These are phyloP conservation scores for Lobophora halterata DNA, from an alignment of 2,888 invertebrate genomes.

Conservation along the genomic window DNA sequence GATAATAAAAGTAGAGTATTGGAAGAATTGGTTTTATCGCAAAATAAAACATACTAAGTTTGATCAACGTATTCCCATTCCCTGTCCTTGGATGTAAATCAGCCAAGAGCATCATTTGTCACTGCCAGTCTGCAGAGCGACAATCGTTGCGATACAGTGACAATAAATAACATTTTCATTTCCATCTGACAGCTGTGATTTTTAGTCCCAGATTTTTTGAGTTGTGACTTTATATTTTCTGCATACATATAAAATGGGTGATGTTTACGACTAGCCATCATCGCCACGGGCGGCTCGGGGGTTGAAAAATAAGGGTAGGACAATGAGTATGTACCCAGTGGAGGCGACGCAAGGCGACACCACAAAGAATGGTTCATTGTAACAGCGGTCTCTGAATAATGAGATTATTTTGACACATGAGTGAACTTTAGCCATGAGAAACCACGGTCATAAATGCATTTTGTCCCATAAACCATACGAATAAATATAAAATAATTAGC, in stretches of 20 bases:
- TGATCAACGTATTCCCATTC: too few species aligned
- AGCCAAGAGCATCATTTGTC: slow-evolving; percentile 5
- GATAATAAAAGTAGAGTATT: too few species aligned
- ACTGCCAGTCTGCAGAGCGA: not conserved
- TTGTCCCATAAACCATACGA: too few species aligned
- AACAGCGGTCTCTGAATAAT: slow-evolving; percentile 1
- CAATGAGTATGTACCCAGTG: slow-evolving; percentile 10
- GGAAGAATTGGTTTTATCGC: not conserved
- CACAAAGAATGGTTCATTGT: not conserved
- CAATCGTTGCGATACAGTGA: slow-evolving; percentile 5
- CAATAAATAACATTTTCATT: slow-evolving; percentile 4
- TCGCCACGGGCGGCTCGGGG: slow-evolving; percentile 15
- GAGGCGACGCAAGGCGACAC: slow-evolving; percentile 4
- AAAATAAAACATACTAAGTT: too few species aligned
- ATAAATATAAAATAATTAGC: too few species aligned
- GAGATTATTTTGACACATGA: not conserved
- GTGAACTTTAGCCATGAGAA: slow-evolving; percentile 4
- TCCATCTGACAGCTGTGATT: slow-evolving; percentile 9
- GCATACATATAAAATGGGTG: slow-evolving; percentile 15
- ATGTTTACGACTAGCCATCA: slow-evolving; percentile 18
- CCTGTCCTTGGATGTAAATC: not conserved
- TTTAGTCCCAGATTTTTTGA: slow-evolving; percentile 7
- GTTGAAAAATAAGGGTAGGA: slow-evolving; percentile 15
- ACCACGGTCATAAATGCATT: too few species aligned
- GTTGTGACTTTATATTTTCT: slow-evolving; percentile 8